phyloP scores from a whole-genome alignment of 2,888 invertebrate species.

The Plemyria rubiginata region DNA sequence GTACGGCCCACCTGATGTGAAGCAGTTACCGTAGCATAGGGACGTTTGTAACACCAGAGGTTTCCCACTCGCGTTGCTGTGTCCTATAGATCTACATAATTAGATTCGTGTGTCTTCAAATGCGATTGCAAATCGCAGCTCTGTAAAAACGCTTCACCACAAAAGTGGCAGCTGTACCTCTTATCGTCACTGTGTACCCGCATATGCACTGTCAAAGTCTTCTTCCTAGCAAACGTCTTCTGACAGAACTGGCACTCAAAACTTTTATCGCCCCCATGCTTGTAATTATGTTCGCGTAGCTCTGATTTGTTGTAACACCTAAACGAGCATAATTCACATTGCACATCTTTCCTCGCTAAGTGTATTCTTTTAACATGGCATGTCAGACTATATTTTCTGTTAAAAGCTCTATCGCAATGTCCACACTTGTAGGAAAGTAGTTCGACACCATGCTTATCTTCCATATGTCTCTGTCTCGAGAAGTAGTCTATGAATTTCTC shows the following conservation, averaged over 20 bases:
- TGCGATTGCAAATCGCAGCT: conserved; percentile 76
- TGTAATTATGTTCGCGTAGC: conserved; percentile 39
- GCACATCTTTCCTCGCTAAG: conserved; percentile 36
- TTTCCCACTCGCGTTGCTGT: too few relatives aligned
- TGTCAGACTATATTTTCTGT: conserved; percentile 37
- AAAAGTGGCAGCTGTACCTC: conserved; percentile 72
- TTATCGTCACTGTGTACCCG: conserved; percentile 60
- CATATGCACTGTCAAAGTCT: conserved; percentile 61
- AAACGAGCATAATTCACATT: conserved; percentile 55
- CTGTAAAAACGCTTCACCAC: conserved; percentile 77
- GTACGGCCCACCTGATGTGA: too few relatives aligned
- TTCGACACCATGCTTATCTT: conserved; percentile 44
- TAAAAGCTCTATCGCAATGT: conserved; percentile 40
- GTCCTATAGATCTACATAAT: conserved; percentile 8
- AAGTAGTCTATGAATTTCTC: conserved; percentile 56
- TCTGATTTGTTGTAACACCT: conserved; percentile 57
- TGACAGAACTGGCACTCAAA: conserved; percentile 70
- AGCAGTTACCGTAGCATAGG: too few relatives aligned
- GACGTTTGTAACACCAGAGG: too few relatives aligned
- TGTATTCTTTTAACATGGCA: conserved; percentile 44
- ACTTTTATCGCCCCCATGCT: conserved; percentile 53
- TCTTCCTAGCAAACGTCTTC: conserved; percentile 60
- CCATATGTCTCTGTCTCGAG: conserved; percentile 53
- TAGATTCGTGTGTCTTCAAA: conserved; percentile 62
- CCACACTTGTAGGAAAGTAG: conserved; percentile 42